A percentile compares a stretch with the other conserved stretches of the same genome.
Conservation (phyloP, 2,797 vertebrate species). For the Malacoctenus gilli region DNA sequence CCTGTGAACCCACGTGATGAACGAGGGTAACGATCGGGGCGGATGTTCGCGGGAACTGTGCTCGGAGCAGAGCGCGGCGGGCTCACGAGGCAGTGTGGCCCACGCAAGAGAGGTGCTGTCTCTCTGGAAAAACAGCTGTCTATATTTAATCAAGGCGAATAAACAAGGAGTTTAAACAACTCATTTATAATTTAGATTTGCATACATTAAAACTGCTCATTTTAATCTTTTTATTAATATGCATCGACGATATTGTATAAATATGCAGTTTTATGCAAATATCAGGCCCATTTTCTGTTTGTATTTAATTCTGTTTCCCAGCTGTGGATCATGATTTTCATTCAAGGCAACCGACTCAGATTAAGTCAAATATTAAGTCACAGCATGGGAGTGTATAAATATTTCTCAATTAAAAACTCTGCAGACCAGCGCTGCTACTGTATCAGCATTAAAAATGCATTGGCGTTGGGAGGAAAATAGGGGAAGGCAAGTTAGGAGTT, state of each 20-base stretch:
- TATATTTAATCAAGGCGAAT: constrained; percentile 87
- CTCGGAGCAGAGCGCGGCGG: constrained; percentile 39
- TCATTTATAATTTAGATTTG: constrained; percentile 90
- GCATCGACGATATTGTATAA: constrained; percentile 85
- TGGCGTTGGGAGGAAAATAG: constrained; percentile 60
- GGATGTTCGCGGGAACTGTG: constrained; percentile 46
- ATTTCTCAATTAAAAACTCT: constrained; percentile 82
- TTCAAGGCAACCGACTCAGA: constrained; percentile 79
- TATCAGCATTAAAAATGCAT: constrained; percentile 82
- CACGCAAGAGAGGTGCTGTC: constrained; percentile 48
- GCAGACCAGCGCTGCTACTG: constrained; percentile 72
- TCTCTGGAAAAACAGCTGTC: constrained; percentile 82
- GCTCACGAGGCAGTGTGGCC: constrained; percentile 54
- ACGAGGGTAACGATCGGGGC: constrained; percentile 20
- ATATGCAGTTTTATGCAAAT: constrained; percentile 88
- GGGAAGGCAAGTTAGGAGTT: constrained; percentile 61
- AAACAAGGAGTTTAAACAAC: constrained; percentile 87
- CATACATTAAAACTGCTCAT: constrained; percentile 84
- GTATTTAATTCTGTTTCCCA: constrained; percentile 84
- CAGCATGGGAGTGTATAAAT: constrained; percentile 80
- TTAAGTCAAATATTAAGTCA: constrained; percentile 82
- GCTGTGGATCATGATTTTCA: constrained; percentile 82
- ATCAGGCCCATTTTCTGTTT: constrained; percentile 80
- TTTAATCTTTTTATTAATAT: constrained; percentile 89
- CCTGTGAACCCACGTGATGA: constrained; percentile 57